Evolutionary conservation across 2,888 invertebrate species (phyloP).

Genomic region (Habrosyne pyritoides): DNA sequence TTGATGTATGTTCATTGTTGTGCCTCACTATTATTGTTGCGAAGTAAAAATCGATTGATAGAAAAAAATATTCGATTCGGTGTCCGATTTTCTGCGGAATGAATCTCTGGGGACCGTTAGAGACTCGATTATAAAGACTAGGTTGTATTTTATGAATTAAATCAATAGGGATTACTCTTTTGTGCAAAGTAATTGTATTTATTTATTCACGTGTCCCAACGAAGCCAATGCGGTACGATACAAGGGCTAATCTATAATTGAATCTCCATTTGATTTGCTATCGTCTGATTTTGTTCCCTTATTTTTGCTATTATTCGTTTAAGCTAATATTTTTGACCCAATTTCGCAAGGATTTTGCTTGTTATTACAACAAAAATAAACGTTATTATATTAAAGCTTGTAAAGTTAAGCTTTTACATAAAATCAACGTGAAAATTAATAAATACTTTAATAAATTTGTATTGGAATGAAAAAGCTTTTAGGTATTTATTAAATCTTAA

Average conservation of each 20-base stretch:
- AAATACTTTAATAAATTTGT: too few relatives aligned
- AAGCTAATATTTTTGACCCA: slow-evolving; percentile 24
- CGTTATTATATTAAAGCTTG: too few relatives aligned
- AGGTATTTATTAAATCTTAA: too few relatives aligned
- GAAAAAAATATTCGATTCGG: slow-evolving; percentile 64
- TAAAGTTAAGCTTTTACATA: too few relatives aligned
- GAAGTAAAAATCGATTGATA: slow-evolving; percentile 66
- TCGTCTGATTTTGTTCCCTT: slow-evolving; percentile 62
- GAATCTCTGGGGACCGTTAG: slow-evolving; percentile 58
- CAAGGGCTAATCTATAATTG: slow-evolving; percentile 82
- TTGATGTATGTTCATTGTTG: slow-evolving; percentile 81
- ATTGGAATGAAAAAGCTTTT: too few relatives aligned
- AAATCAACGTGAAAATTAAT: too few relatives aligned
- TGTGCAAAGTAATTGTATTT: slow-evolving; percentile 80
- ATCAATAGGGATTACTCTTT: slow-evolving; percentile 78
- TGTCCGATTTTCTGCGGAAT: slow-evolving; percentile 66
- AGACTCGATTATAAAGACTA: slow-evolving; percentile 58
- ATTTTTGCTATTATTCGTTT: slow-evolving; percentile 41
- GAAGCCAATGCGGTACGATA: slow-evolving; percentile 75
- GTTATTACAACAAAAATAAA: too few relatives aligned
- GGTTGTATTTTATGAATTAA: slow-evolving; percentile 64
- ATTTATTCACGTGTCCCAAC: slow-evolving; percentile 80
- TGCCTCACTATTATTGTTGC: slow-evolving; percentile 65
- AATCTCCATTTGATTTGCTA: slow-evolving; percentile 78
- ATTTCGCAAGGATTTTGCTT: slow-evolving; percentile 27